Percentiles rank a stretch among this genome's conserved stretches.
Conservation (phyloP, 2,797 vertebrate genomes). For the Lerista edwardsae region DNA sequence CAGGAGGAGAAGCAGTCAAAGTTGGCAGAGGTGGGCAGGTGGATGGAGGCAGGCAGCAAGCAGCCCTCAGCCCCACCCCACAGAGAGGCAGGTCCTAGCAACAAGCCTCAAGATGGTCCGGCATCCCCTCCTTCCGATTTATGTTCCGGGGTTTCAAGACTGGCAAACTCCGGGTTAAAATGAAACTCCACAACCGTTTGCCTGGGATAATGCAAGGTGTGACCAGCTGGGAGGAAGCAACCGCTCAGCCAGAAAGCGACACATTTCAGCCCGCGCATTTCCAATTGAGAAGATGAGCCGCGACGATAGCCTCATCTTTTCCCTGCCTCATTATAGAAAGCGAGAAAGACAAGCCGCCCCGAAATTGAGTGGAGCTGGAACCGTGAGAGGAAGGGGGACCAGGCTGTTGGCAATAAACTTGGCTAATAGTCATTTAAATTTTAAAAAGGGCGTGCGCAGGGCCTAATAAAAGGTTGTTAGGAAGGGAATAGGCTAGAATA, state of each 20-base stretch:
- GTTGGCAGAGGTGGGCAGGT: too few species aligned
- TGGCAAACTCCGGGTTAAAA: neutral
- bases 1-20: too few species aligned
- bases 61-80: too few species aligned
- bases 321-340: constrained; percentile 5
- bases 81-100: too few species aligned
- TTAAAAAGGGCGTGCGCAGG: neutral
- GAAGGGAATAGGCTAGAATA: neutral
- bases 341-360: neutral
- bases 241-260: neutral
- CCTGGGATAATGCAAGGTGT: neutral
- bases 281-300: neutral
- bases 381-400: neutral
- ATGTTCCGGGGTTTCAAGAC: too few species aligned
- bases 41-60: too few species aligned
- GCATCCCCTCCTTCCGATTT: too few species aligned
- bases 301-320: neutral
- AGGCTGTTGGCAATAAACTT: neutral
- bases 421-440: constrained; percentile 36
- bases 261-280: neutral
- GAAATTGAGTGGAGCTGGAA: constrained; percentile 16
- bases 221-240: neutral
- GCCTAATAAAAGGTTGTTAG: constrained; percentile 13
- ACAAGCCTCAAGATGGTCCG: too few species aligned
- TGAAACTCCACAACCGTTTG: neutral